Evolutionary conservation across 2,888 invertebrate genomes (phyloP), one percentile per base, ranked within the genome.

Genomic region (Eumerus sabulonum): DNA sequence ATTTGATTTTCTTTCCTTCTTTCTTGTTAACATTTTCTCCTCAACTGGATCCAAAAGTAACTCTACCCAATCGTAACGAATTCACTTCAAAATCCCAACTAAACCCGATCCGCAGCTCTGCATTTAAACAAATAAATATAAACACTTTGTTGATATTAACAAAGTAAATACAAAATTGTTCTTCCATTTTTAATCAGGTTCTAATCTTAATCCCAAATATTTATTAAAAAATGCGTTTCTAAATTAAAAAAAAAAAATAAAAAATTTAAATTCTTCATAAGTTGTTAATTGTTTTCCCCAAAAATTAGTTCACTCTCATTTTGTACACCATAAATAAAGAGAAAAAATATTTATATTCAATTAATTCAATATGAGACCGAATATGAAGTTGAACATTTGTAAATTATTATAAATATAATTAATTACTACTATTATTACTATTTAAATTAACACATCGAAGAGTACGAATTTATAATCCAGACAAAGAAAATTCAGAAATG

Each of bases 381-480:
- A n/a, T n/a, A 27, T 71, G 44, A 64, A 64, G 56, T 72, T 70
- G 27, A 38, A 51, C n/a, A 35, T 54, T 77, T 74, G 68, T 73
- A 73, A 64, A 73, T 63, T 68, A 57, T 54, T 59, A 64, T 57
- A 74, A 62, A 51, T 57, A 62, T 45, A 59, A 79, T 53, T 60
- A 73, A 70, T 76, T 76, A 38, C 42, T 66, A 76, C 70, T 76
- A 64, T 62, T 62, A 74, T 76, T 45, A 71, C 3, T n/a, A 40
- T 76, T 47, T 81, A 71, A 74, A 81, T 81, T 62, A 76, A 76
- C 79, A 81, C 81, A 81, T 81, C 81, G 81, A 81, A 81, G 81
- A 81, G 81, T 81, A 81, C 81, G 81, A 81, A 81, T 81, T 81
- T 81, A 81, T 81, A 76, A 81, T 76, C 81, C 76, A 71, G 71